Percentiles rank a stretch among this genome's conserved stretches.
Evolutionary conservation across 2,888 invertebrate genomes (phyloP).

Genomic region (Tachina grossa): DNA sequence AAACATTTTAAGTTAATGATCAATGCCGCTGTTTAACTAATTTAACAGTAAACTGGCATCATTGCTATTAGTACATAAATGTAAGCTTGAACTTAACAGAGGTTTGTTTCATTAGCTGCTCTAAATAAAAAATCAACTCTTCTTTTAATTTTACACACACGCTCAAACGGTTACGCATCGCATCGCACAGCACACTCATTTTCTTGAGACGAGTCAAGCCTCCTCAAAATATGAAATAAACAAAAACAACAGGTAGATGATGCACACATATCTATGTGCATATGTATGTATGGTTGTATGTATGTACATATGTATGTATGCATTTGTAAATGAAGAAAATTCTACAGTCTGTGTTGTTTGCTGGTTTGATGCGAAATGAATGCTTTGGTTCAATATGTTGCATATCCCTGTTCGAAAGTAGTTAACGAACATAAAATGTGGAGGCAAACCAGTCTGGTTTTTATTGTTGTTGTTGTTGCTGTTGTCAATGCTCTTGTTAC

Average conservation of each 20-base stretch:
- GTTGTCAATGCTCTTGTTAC: constrained; percentile 20
- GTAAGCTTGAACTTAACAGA: constrained; percentile 75
- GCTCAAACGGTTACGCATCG: neutral
- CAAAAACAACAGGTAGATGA: constrained; percentile 56
- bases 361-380: constrained; percentile 44
- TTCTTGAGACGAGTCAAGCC: constrained; percentile 42
- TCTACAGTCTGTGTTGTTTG: constrained; percentile 15
- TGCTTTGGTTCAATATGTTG: constrained; percentile 34
- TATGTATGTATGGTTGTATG: no score
- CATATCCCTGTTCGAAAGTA: constrained; percentile 51
- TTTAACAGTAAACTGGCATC: constrained; percentile 59
- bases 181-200: constrained; percentile 3
- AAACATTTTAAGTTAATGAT: constrained; percentile 44
- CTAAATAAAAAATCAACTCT: constrained; percentile 23
- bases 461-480: constrained; percentile 32
- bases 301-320: no score
- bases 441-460: constrained; percentile 55
- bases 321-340: neutral
- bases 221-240: constrained; percentile 50
- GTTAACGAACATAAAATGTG: constrained; percentile 36
- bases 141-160: constrained; percentile 11
- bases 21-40: constrained; percentile 58
- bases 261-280: neutral
- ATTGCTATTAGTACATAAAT: neutral
- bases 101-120: constrained; percentile 59